A percentile compares a stretch with the other conserved stretches of the same genome.
phyloP scores from a whole-genome alignment of 2,797 vertebrate genomes.

The Parambassis ranga region DNA sequence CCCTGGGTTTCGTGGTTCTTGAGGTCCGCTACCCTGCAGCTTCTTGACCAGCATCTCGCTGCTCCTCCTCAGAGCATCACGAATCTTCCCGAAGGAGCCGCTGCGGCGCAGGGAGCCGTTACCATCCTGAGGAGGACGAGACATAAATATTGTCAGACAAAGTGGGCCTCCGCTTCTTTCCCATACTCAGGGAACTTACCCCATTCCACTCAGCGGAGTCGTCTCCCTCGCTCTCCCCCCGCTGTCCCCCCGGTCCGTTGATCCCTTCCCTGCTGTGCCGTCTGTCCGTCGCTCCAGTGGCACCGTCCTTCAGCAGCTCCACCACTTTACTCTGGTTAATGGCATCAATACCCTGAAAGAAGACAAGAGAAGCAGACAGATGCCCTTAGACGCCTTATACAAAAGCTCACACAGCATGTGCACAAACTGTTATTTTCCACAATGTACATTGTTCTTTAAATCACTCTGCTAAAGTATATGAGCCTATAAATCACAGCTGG shows the following conservation, averaged over 20 bases:
- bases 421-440: not conserved
- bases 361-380: not conserved
- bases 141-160: too few relatives aligned
- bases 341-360: slow-evolving; percentile 84
- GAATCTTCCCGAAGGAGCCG: slow-evolving; percentile 89
- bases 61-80: slow-evolving; percentile 88
- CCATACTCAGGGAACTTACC: slow-evolving; percentile 64
- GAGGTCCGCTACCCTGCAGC: slow-evolving; percentile 86
- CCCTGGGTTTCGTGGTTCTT: slow-evolving; percentile 88
- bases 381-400: not conserved
- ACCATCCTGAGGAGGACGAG: slow-evolving; percentile 76
- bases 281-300: slow-evolving; percentile 69
- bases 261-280: slow-evolving; percentile 73
- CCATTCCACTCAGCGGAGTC: slow-evolving; percentile 86
- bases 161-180: too few relatives aligned
- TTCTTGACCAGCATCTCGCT: slow-evolving; percentile 94
- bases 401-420: not conserved
- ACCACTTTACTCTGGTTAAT: slow-evolving; percentile 91
- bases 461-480: not conserved
- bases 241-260: slow-evolving; percentile 58
- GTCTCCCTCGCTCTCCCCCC: slow-evolving; percentile 79
- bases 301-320: slow-evolving; percentile 87
- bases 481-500: slow-evolving; percentile 17
- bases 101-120: slow-evolving; percentile 86
- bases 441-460: slow-evolving; percentile 11